Conservation (phyloP, 2,113 vertebrate genomes). For the Oryzias melastigma region DNA sequence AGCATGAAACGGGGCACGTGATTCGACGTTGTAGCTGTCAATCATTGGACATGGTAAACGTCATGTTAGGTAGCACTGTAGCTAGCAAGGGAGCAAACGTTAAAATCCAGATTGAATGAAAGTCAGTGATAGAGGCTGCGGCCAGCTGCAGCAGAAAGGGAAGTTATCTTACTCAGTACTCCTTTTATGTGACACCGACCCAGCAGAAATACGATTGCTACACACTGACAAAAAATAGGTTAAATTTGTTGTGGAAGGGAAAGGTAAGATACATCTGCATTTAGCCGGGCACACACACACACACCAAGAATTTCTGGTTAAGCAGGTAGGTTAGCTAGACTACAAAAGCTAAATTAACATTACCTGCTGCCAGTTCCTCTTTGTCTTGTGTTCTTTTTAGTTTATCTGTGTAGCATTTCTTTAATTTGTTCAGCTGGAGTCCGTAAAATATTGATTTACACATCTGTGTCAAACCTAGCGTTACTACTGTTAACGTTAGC, state of each 20-base stretch:
- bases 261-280: conserved; percentile 51
- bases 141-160: conserved; percentile 5
- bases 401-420: too few relatives aligned
- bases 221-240: conserved; percentile 2
- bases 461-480: conserved; percentile 26
- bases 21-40: conserved; percentile 35
- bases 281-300: conserved; percentile 25
- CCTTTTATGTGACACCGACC: neutral
- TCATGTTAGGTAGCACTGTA: conserved; percentile 38
- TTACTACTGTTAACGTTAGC: conserved; percentile 49
- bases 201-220: neutral
- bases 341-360: conserved; percentile 14
- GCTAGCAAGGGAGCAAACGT: conserved; percentile 21
- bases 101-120: conserved; percentile 68
- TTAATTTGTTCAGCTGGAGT: too few relatives aligned
- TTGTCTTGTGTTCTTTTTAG: neutral
- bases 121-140: conserved; percentile 46
- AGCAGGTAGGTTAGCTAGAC: conserved; percentile 63
- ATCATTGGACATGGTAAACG: conserved; percentile 1
- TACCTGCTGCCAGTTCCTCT: neutral
- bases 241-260: conserved; percentile 24
- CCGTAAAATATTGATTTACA: neutral
- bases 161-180: conserved; percentile 2
- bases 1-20: neutral
- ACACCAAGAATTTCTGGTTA: conserved; percentile 62